A percentile compares a stretch with the other conserved stretches of the same genome.
These are phyloP conservation scores for Dryococelus australis DNA, from an alignment of 2,888 invertebrate genomes.

Conservation along the genomic window DNA sequence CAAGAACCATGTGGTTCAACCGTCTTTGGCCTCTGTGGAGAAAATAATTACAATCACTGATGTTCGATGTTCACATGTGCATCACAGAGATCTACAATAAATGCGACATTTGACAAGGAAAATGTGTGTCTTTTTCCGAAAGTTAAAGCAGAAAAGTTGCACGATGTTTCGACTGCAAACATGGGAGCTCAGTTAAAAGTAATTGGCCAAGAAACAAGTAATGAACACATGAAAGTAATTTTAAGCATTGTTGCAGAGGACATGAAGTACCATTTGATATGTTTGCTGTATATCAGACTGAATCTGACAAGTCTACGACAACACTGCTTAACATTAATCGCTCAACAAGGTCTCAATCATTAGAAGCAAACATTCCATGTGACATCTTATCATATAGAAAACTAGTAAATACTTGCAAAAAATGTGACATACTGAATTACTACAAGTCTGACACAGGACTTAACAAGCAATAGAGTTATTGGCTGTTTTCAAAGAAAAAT, in stretches of 20 bases:
- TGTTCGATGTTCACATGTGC: background rate
- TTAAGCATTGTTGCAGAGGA: constrained; percentile 7
- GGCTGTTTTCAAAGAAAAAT: too few species aligned
- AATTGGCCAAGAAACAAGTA: background rate
- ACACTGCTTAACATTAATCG: too few species aligned
- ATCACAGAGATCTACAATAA: background rate
- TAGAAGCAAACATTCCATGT: background rate
- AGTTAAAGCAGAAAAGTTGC: background rate
- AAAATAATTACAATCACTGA: constrained; percentile 13
- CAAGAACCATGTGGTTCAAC: background rate
- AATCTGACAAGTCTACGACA: background rate
- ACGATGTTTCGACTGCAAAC: background rate
- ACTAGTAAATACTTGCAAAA: too few species aligned
- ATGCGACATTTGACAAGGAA: background rate
- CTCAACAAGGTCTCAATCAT: background rate
- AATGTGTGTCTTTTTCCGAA: background rate
- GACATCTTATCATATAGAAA: too few species aligned
- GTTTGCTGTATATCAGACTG: background rate
- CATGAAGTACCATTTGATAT: background rate
- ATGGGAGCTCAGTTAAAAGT: constrained; percentile 19
- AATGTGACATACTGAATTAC: too few species aligned
- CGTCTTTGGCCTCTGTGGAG: constrained; percentile 16
- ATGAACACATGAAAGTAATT: background rate
- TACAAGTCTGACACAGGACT: background rate
- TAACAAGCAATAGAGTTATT: background rate